A percentile compares a stretch with the other conserved stretches of the same genome.
Conservation (phyloP, 92 coral and sea anemone genomes). For the Diadumene lineata region DNA sequence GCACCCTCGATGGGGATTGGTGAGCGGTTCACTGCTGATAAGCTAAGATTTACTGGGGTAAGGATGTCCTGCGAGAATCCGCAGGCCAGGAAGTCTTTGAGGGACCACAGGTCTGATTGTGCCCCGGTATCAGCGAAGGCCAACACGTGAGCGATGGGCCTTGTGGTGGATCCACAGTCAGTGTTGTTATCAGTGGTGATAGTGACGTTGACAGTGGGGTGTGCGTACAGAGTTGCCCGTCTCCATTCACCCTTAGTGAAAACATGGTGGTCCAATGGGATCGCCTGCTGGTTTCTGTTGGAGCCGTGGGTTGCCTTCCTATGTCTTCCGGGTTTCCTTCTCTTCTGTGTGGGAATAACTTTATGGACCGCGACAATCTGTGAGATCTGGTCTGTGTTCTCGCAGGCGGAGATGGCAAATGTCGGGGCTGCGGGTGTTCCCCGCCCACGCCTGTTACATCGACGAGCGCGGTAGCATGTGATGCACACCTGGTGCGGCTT, state of each 20-base stretch:
- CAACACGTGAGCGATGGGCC: too few relatives aligned
- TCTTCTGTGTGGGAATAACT: too few relatives aligned
- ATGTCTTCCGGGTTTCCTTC: conserved; percentile 7
- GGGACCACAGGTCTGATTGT: too few relatives aligned
- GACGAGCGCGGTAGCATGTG: conserved; percentile 51
- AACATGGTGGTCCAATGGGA: conserved; percentile 39
- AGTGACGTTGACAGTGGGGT: too few relatives aligned
- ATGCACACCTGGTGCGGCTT: conserved; percentile 59
- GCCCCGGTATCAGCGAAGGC: too few relatives aligned
- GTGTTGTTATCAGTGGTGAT: too few relatives aligned
- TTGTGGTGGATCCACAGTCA: too few relatives aligned
- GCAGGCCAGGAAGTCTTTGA: conserved; percentile 48
- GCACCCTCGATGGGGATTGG: conserved; percentile 78
- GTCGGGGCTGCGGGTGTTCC: too few relatives aligned
- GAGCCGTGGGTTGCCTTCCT: not conserved
- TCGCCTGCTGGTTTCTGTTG: conserved; percentile 1
- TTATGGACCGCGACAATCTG: conserved; percentile 46
- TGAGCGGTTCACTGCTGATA: too few relatives aligned
- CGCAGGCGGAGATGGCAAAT: conserved; percentile 31
- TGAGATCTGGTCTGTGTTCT: conserved; percentile 41
- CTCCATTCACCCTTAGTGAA: too few relatives aligned
- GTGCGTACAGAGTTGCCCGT: too few relatives aligned
- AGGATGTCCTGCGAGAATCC: conserved; percentile 61
- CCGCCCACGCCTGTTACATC: conserved; percentile 28
- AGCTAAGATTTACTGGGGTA: conserved; percentile 37